Percentiles rank a stretch among this genome's conserved stretches.
Conservation (phyloP, 1,140 invertebrate genomes). For the Rhagoletis pomonella region DNA sequence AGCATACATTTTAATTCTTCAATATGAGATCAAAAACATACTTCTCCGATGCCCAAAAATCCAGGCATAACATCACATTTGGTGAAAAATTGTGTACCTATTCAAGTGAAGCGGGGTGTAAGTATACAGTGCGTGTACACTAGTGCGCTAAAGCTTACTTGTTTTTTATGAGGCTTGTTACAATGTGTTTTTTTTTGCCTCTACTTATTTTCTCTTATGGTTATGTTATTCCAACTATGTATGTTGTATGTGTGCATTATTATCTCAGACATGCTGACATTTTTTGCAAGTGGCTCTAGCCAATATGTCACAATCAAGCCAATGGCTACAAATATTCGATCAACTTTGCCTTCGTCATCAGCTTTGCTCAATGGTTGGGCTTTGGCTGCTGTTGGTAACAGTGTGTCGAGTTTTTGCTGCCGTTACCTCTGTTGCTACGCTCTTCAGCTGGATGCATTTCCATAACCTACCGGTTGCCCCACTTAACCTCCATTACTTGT, state of each 20-base stretch:
- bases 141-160: not conserved
- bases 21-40: no score
- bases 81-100: no score
- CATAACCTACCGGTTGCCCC: not conserved
- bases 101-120: not conserved
- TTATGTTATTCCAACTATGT: constrained; percentile 29
- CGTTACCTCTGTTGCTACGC: not conserved
- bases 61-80: no score
- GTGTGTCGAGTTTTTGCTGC: not conserved
- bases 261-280: constrained; percentile 19
- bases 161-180: constrained; percentile 6
- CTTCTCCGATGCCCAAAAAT: no score
- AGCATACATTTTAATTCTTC: no score
- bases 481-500: not conserved
- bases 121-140: not conserved
- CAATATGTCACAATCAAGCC: constrained; percentile 34
- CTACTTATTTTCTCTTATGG: constrained; percentile 26
- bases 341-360: constrained; percentile 1
- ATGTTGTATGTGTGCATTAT: not conserved
- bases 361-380: constrained; percentile 5
- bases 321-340: not conserved
- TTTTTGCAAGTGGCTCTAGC: constrained; percentile 40
- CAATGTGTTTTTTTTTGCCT: not conserved
- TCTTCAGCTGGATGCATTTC: not conserved
- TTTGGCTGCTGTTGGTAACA: not conserved